Conservation (phyloP, 2,797 vertebrate species). For the Scolopax bukidnonensis region DNA sequence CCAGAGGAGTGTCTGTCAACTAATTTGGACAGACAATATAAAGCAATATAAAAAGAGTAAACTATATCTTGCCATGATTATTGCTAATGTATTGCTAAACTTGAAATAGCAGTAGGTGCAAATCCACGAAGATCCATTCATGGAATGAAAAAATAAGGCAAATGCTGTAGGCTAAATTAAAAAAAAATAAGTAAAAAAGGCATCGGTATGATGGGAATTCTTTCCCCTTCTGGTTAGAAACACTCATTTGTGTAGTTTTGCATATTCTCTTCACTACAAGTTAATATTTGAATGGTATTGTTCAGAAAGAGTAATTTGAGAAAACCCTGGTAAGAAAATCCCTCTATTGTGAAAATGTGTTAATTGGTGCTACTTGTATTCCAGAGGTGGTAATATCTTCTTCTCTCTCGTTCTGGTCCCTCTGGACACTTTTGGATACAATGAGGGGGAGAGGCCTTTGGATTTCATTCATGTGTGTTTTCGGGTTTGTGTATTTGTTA, state of each 20-base stretch:
- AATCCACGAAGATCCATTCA: background rate
- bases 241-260: background rate
- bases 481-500: background rate
- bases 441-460: background rate
- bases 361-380: conserved; percentile 43
- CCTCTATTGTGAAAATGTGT: conserved; percentile 23
- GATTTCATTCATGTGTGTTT: background rate
- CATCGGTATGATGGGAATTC: background rate
- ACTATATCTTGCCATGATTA: background rate
- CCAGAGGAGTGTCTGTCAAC: background rate
- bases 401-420: conserved; percentile 1
- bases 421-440: conserved; percentile 3
- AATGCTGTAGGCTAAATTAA: background rate
- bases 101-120: background rate
- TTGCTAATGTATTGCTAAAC: background rate
- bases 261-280: background rate
- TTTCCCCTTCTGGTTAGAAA: background rate
- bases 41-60: background rate
- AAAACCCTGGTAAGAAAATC: conserved; percentile 6
- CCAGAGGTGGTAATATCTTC: conserved; percentile 45
- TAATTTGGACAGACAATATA: background rate
- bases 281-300: conserved; percentile 31
- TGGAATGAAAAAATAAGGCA: background rate
- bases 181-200: background rate
- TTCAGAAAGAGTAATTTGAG: conserved; percentile 39